Evolutionary conservation across 37 sponge, comb jelly and placozoan species (phyloP).

Genomic region (Aplysina aerophoba): DNA sequence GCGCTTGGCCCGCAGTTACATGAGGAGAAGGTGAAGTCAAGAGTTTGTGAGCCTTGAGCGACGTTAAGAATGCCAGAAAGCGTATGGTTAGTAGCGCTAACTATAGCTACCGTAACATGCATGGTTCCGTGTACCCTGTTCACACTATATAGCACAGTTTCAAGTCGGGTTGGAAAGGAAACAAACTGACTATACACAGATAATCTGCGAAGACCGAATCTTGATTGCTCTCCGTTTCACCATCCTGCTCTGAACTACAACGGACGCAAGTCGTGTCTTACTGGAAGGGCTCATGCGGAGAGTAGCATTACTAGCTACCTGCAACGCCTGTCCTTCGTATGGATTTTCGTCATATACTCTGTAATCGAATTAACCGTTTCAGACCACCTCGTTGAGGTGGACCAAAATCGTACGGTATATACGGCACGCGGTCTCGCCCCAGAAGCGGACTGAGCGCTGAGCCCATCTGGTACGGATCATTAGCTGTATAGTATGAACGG

Average conservation of each 20-base stretch:
- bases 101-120: conserved; percentile 11
- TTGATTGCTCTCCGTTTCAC: conserved; percentile 11
- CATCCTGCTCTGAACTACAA: conserved; percentile 11
- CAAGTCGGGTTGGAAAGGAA: conserved; percentile 12
- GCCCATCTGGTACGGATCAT: conserved; percentile 12
- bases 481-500: not conserved
- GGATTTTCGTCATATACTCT: conserved; percentile 11
- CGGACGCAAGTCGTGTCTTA: conserved; percentile 12
- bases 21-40: conserved; percentile 11
- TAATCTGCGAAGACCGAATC: conserved; percentile 11
- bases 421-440: conserved; percentile 14
- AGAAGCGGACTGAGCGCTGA: conserved; percentile 12
- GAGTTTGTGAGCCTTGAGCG: conserved; percentile 12
- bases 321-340: conserved; percentile 12
- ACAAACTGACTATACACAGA: conserved; percentile 11
- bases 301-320: conserved; percentile 11
- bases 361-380: conserved; percentile 2
- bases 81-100: conserved; percentile 11
- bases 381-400: not conserved
- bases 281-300: conserved; percentile 13
- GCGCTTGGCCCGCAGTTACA: conserved; percentile 8
- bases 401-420: not conserved
- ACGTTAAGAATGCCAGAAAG: conserved; percentile 7
- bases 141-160: conserved; percentile 11
- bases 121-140: conserved; percentile 12